Percentiles rank a stretch among this genome's conserved stretches.
Conservation (phyloP, 2,797 vertebrate genomes). For the Alectoris magna region DNA sequence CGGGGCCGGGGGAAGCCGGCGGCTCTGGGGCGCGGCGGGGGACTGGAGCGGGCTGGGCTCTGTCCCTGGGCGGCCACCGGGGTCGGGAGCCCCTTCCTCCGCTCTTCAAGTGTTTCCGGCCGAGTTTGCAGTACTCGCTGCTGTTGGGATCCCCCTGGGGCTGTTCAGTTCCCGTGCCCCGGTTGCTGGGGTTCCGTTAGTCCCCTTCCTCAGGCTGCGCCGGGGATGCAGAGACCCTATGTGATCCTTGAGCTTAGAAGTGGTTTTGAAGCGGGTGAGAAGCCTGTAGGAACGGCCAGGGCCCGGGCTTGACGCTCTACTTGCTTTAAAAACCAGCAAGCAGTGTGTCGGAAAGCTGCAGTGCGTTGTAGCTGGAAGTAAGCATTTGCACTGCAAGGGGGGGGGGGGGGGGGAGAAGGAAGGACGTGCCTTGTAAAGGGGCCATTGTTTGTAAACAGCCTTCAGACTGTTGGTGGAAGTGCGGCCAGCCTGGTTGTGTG, state of each 20-base stretch:
- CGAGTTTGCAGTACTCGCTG: not conserved
- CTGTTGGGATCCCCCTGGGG: not conserved
- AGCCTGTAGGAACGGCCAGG: accelerated
- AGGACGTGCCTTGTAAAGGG: not conserved
- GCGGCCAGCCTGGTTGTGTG: accelerated
- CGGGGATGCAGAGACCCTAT: not conserved
- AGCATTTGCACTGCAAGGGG: not conserved
- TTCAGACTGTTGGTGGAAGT: not conserved
- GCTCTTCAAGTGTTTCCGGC: not conserved
- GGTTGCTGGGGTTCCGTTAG: not conserved
- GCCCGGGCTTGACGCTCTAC: not conserved
- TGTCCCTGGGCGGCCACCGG: not conserved
- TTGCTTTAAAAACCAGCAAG: not conserved
- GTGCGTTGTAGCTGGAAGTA: not conserved
- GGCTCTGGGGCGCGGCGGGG: not conserved
- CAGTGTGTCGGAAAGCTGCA: not conserved
- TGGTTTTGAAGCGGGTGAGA: not conserved
- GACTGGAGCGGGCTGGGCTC: not conserved
- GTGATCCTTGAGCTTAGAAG: not conserved
- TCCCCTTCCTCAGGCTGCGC: not conserved
- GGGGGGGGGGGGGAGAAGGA: not conserved
- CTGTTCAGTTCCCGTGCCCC: not conserved
- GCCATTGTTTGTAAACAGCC: accelerated
- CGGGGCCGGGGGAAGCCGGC: not conserved
- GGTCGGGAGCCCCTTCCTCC: not conserved